Base-by-base conservation (phyloP, 2,888 invertebrate genomes). In the Oeneis ivallda region DNA sequence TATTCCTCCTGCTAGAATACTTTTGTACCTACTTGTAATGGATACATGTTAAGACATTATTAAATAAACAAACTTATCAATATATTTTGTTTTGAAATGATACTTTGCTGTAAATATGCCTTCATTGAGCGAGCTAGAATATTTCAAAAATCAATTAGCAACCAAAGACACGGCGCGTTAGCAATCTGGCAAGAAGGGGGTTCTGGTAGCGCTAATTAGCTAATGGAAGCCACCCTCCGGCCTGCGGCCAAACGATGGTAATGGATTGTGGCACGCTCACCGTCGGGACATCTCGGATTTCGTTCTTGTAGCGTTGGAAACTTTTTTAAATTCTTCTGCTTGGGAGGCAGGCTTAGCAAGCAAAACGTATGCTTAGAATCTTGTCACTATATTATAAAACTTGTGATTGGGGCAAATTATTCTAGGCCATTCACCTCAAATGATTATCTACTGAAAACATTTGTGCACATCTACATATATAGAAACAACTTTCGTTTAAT, bases 141-240 rank as follows among this genome's bases (percentile, higher is more conserved):
- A 64, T 64, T 66, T 65, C 45, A 69, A 76, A 78, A 79, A 82
- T 81, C 89, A 89, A 89, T 89, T 89, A 89, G 85, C 79, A 79
- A 79, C 73, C 75, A 77, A 84, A 87, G 87, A 82, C 82, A 75
- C 74, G 78, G 72, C 72, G 71, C 72, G 79, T 82, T 78, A 84
- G 84, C 86, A 89, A 90, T 90, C 89, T 89, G 88, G 84, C 75
- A 85, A 85, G 87, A 87, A 89, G 87, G 89, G 88, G 86, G 85
- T 85, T 79, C 69, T 78, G 77, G 76, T 68, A 60, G 66, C 75
- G 80, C 80, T 91, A 91, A 91, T 92, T 92, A 91, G 84, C 84
- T 91, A 91, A 92, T 92, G 91, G 91, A 72, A 74, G 76, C 79
- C 76, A 76, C 68, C 74, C 71, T 71, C 74, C 72, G 70, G 71